Percentiles rank a stretch among this genome's conserved stretches.
phyloP scores from a whole-genome alignment of 2,797 vertebrate species.

The Pristis pectinata region DNA sequence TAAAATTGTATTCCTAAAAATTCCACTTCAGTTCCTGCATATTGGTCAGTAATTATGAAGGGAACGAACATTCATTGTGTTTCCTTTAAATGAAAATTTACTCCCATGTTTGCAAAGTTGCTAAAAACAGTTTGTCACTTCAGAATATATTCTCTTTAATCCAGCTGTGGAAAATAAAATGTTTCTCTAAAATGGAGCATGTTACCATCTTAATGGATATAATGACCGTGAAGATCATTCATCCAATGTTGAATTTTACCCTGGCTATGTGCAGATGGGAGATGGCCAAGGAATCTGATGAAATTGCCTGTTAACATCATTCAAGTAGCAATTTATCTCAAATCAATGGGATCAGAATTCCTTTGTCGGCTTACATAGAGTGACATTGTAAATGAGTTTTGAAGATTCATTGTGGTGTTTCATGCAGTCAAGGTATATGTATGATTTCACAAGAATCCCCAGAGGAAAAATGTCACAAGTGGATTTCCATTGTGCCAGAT shows the following conservation, averaged over 20 bases:
- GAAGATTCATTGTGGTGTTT: background rate
- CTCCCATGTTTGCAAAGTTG: background rate
- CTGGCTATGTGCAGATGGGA: background rate
- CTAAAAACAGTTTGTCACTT: background rate
- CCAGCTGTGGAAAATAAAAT: background rate
- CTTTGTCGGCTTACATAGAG: background rate
- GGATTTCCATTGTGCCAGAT: background rate
- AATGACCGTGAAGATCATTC: background rate
- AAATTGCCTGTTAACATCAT: background rate
- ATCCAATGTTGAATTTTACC: background rate
- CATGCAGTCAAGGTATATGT: background rate
- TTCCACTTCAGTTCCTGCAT: background rate
- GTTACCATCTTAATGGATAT: background rate
- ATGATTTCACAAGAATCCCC: background rate
- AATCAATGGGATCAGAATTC: background rate
- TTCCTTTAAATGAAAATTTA: background rate
- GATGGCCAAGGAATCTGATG: background rate
- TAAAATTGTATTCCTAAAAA: background rate
- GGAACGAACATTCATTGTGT: background rate
- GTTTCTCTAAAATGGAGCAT: background rate
- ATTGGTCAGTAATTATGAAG: background rate
- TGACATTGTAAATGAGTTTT: background rate
- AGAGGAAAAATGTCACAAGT: background rate
- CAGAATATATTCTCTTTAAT: background rate
- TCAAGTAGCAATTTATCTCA: background rate